Evolutionary conservation across 2,797 vertebrate genomes (phyloP), one percentile per base, ranked within the genome.

Genomic region (Pitangus sulphuratus): DNA sequence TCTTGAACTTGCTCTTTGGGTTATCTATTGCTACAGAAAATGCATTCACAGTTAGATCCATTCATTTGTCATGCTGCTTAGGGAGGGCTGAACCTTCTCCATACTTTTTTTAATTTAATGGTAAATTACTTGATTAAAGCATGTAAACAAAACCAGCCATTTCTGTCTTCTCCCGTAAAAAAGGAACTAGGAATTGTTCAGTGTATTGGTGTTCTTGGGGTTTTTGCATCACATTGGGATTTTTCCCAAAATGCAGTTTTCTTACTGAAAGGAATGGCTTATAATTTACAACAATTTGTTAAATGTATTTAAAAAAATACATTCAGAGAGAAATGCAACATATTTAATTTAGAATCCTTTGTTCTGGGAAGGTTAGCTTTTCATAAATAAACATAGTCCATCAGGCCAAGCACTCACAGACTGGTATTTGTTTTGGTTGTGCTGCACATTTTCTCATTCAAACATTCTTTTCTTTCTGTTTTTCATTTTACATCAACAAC

Each of bases 291-390:
- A 60, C 4, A 84, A 82, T 30, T 64, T 54, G 31, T 33, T 68
- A 77, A 60, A 61, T 42, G 25, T 24, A 26, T 35, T 0, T 3
- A 15, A 40, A 13, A 60, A 80, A 76, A 71, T 30, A 39, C 21
- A 47, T 30, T 37, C 6, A 28, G 42, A 70, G 19, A 62, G 10
- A 89, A 92, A 74, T 80, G 33, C 39, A 75, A 26, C 44, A 3
- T 40, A 50, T 84, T 85, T 95, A 61, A 83, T 80, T 68, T 77
- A 37, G 45, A 92, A 71, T 28, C 15, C 11, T 85, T 77, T 74
- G 33, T 74, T 80, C 33, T 68, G 19, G 30, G 22, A 70, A 47
- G 12, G 20, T 87, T 80, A 81, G 19, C 5, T 76, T 84, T 89
- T 68, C 69, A 60, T 8, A 51, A 79, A 47, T 24, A 48, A 10